Percentiles rank a stretch among this genome's conserved stretches.
Conservation (phyloP, 2,888 invertebrate species). For the Pyrocoelia pectoralis region DNA sequence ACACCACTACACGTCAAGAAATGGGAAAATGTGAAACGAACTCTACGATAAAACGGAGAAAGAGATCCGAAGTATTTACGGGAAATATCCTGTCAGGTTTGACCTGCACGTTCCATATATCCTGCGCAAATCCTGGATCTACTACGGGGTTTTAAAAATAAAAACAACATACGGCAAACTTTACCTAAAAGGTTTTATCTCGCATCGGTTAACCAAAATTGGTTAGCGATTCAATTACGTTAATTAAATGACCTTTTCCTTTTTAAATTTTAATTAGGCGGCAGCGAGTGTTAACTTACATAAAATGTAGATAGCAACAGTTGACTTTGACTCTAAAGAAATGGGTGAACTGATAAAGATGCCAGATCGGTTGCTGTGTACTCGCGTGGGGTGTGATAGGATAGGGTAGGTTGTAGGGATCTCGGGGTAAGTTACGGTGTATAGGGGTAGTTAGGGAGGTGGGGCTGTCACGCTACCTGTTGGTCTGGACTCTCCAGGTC, state of each 20-base stretch:
- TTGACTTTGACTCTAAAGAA: slow-evolving; percentile 33
- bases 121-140: slow-evolving; percentile 25
- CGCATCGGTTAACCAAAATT: slow-evolving; percentile 2
- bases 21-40: slow-evolving; percentile 18
- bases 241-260: not conserved
- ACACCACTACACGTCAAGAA: slow-evolving; percentile 13
- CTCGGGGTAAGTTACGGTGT: slow-evolving; percentile 32
- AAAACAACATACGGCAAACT: slow-evolving; percentile 22
- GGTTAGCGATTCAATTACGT: not conserved
- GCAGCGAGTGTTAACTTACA: not conserved
- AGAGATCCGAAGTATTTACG: slow-evolving; percentile 23
- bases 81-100: slow-evolving; percentile 27
- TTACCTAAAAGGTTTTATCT: slow-evolving; percentile 16
- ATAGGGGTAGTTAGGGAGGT: slow-evolving; percentile 33
- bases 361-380: slow-evolving; percentile 30
- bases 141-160: slow-evolving; percentile 24
- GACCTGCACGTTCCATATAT: slow-evolving; percentile 26
- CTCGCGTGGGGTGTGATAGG: slow-evolving; percentile 26
- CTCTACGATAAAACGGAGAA: slow-evolving; percentile 17
- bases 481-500: slow-evolving; percentile 51
- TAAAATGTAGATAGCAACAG: slow-evolving; percentile 36
- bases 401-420: slow-evolving; percentile 26
- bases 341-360: slow-evolving; percentile 33
- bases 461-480: slow-evolving; percentile 52
- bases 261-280: not conserved